Conservation (phyloP, 2,888 invertebrate species). For the Tolmerus cingulatus region DNA sequence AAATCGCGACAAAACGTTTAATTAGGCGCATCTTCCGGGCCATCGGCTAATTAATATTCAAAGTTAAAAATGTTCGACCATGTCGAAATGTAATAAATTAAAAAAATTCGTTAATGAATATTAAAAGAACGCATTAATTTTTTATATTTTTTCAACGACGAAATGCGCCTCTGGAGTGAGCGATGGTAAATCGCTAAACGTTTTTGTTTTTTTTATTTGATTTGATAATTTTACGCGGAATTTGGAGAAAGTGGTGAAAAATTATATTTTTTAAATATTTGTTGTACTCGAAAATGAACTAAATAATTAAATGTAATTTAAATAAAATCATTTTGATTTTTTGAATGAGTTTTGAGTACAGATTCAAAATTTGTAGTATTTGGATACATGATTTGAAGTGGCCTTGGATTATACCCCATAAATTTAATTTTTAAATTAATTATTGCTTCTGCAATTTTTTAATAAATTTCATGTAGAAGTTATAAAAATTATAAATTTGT, state of each 20-base stretch:
- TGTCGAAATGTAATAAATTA: not conserved
- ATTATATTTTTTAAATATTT: not conserved
- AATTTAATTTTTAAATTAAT: too few relatives aligned
- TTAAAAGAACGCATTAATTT: not conserved
- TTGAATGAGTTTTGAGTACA: too few relatives aligned
- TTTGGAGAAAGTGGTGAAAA: not conserved
- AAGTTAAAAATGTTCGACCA: not conserved
- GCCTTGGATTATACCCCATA: too few relatives aligned
- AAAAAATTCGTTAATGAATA: not conserved
- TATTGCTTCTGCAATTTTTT: too few relatives aligned
- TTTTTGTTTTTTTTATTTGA: not conserved
- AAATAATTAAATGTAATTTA: not conserved
- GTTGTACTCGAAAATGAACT: not conserved
- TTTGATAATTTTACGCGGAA: not conserved
- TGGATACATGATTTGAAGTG: too few relatives aligned
- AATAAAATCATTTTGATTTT: not conserved
- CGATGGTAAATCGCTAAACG: not conserved
- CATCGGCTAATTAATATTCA: not conserved
- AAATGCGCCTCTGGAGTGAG: not conserved
- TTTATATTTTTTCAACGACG: not conserved
- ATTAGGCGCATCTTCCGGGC: not conserved
- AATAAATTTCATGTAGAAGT: too few relatives aligned
- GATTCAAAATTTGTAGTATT: too few relatives aligned
- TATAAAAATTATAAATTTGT: too few relatives aligned
- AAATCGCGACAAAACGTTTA: not conserved